Percentiles rank a stretch among this genome's conserved stretches.
phyloP scores from a whole-genome alignment of 2,113 vertebrate species.

The Odocoileus hemionus region DNA sequence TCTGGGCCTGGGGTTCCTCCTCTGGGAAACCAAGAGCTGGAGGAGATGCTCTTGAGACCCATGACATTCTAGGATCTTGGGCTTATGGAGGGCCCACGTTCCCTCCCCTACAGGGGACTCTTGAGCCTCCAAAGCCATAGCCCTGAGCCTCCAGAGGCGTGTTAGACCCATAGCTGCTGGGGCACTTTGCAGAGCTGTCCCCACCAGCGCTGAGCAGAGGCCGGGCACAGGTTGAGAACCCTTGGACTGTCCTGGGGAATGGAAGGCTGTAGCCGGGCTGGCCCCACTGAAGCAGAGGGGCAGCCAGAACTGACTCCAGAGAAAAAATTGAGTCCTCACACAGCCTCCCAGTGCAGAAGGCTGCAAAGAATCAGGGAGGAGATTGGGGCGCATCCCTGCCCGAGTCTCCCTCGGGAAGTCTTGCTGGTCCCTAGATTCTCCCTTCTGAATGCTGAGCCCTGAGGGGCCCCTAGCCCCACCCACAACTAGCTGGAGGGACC shows the following conservation, averaged over 20 bases:
- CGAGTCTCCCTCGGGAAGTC: background rate
- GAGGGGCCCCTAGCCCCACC: background rate
- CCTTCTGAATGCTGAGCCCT: background rate
- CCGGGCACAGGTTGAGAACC: background rate
- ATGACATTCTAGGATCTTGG: background rate
- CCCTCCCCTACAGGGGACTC: background rate
- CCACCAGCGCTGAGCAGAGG: background rate
- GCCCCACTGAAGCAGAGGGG: background rate
- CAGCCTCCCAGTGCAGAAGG: background rate
- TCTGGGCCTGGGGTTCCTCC: background rate
- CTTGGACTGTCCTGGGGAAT: background rate
- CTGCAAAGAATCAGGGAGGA: background rate
- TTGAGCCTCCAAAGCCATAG: background rate
- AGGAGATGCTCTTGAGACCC: background rate
- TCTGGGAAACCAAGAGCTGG: background rate
- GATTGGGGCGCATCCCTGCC: background rate
- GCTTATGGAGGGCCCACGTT: background rate
- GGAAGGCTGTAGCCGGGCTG: background rate
- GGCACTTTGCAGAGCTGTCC: background rate
- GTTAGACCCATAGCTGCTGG: background rate
- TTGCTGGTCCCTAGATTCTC: background rate
- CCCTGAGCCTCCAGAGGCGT: background rate
- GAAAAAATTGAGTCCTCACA: background rate
- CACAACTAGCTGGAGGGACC: background rate
- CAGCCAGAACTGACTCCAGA: background rate